Evolutionary conservation across 1,140 invertebrate species (phyloP), one percentile per base, ranked within the genome.

Genomic region (Bombus superbus): DNA sequence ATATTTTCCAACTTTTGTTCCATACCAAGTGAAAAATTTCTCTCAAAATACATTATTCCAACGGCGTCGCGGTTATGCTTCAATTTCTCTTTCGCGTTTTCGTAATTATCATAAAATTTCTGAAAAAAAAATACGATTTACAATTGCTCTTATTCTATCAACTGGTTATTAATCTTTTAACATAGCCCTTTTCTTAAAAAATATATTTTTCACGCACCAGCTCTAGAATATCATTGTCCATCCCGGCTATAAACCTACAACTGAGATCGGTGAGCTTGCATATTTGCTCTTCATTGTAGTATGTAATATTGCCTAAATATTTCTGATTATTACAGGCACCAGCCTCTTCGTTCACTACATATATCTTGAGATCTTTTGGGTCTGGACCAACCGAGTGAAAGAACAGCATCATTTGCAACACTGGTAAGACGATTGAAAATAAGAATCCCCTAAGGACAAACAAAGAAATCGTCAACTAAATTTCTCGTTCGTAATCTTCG

Each of bases 361-460:
- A 98, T 25, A 99, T 89, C 28, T 95, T 95, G 0, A 99, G 95
- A 64, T 96, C 96, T 80, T 96, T 96, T 0, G 98, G 98, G 87
- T 98, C 97, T 42, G 96, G 96, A 11, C 98, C 98, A 75, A 99
- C 97, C 25, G 98, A 97, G 53, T 97, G 88, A 94, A 98, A 98
- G 93, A 99, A 99, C 1, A 97, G 94, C 10, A 97, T 94, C n/a
- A 97, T 95, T 96, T 98, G 97, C 15, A 98, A 93, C 6, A 98
- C 95, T 3, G 98, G 98, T 87, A 99, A 97, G 44, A 98, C 87
- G 42, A 98, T 95, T 78, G 98, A 97, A 93, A 99, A 99, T 80
- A 97, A 92, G 18, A 98, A 94, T 11, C 97, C 96, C 5, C 98
- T 98, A 94, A 96, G 95, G 22, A 71, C 3, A 5, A 25, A n/a